Percentiles rank a stretch among this genome's conserved stretches.
Conservation (phyloP, 2,888 invertebrate genomes). For the Drosophila quasianomalipes region DNA sequence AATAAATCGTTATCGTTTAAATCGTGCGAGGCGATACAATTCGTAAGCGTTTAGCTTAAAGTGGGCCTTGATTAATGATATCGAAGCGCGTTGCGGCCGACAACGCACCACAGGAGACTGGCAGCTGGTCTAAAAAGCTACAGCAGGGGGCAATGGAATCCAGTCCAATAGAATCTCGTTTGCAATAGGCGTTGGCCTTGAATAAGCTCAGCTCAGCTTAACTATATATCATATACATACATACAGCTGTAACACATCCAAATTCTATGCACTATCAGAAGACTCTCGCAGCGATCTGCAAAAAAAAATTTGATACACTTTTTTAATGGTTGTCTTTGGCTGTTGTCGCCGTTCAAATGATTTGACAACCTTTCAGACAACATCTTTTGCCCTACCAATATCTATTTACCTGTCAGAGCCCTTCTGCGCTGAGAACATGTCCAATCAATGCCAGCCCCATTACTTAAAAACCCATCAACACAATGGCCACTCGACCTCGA, state of each 20-base stretch:
- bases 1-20: slow-evolving; percentile 72
- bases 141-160: slow-evolving; percentile 40
- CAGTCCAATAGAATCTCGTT: slow-evolving; percentile 20
- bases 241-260: background rate
- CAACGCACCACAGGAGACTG: slow-evolving; percentile 68
- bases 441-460: slow-evolving; percentile 72
- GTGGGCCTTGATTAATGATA: slow-evolving; percentile 78
- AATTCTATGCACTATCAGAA: slow-evolving; percentile 1
- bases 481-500: slow-evolving; percentile 33
- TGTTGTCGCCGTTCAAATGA: background rate
- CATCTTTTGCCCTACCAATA: slow-evolving; percentile 17
- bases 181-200: slow-evolving; percentile 36
- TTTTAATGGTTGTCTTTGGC: slow-evolving; percentile 4
- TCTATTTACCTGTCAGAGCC: slow-evolving; percentile 59
- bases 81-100: slow-evolving; percentile 60
- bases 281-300: background rate
- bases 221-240: slow-evolving; percentile 13
- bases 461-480: slow-evolving; percentile 64
- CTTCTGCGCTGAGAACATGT: slow-evolving; percentile 34
- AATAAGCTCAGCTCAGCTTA: slow-evolving; percentile 41
- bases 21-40: slow-evolving; percentile 76
- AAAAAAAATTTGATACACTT: slow-evolving; percentile 29
- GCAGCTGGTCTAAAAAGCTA: slow-evolving; percentile 51
- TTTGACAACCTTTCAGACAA: slow-evolving; percentile 9
- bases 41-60: slow-evolving; percentile 79